A percentile compares a stretch with the other conserved stretches of the same genome.
Conservation (phyloP, 2,113 vertebrate species). For the Heloderma charlesbogerti region DNA sequence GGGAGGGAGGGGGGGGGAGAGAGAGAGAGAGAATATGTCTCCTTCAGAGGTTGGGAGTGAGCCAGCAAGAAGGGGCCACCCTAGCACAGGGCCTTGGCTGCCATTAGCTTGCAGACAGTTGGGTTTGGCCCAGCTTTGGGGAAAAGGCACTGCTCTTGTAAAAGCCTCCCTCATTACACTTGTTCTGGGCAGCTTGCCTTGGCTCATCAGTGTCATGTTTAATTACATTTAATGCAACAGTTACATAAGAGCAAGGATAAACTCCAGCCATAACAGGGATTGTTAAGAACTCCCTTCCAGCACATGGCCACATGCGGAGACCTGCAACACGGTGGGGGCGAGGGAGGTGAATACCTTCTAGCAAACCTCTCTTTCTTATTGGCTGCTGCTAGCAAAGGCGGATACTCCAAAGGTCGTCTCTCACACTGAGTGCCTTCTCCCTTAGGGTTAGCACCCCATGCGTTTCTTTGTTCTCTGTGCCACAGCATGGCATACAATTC, state of each 20-base stretch:
- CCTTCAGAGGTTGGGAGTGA: not conserved
- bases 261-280: not conserved
- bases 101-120: not conserved
- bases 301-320: not conserved
- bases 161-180: not conserved
- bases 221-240: not conserved
- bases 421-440: not conserved
- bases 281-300: not conserved
- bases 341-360: not conserved
- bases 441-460: not conserved
- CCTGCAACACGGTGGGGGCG: not conserved
- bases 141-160: not conserved
- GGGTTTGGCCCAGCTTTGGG: not conserved
- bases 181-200: conserved; percentile 32
- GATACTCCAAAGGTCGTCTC: not conserved
- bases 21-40: not conserved
- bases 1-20: not conserved
- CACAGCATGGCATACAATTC: not conserved
- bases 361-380: not conserved
- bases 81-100: not conserved
- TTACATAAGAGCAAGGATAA: not conserved
- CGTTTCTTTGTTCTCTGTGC: not conserved
- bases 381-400: not conserved
- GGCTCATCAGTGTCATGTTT: conserved; percentile 42
- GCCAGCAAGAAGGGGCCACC: not conserved